Evolutionary conservation across 2,888 invertebrate genomes (phyloP).

Genomic region (Antheraea assamensis): DNA sequence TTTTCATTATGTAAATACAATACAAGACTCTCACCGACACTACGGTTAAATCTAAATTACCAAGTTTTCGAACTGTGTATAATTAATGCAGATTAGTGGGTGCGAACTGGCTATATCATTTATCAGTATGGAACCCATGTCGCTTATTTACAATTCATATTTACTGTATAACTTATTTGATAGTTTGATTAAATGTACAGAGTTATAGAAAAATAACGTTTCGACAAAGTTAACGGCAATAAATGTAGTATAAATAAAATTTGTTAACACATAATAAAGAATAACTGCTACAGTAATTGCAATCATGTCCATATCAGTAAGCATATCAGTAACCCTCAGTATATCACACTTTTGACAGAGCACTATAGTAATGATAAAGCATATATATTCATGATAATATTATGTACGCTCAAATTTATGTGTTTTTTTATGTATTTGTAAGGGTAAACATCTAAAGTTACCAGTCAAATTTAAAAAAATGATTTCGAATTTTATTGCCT

Average conservation of each 20-base stretch:
- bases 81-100: conserved; percentile 18
- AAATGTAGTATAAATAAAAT: neutral
- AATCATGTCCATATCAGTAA: too few species aligned
- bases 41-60: conserved; percentile 6
- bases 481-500: too few species aligned
- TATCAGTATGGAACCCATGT: neutral
- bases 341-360: too few species aligned
- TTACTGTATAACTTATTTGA: conserved; percentile 10
- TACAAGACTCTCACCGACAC: neutral
- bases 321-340: too few species aligned
- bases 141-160: conserved; percentile 14
- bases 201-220: neutral
- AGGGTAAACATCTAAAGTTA: neutral
- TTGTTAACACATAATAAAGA: too few species aligned
- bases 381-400: too few species aligned
- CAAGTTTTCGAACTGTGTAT: conserved; percentile 1
- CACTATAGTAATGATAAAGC: too few species aligned
- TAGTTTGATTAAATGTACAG: neutral
- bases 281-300: too few species aligned
- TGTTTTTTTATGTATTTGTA: neutral
- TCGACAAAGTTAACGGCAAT: neutral
- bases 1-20: conserved; percentile 1
- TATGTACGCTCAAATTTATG: neutral
- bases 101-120: conserved; percentile 1
- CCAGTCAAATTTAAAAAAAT: neutral